Percentiles rank a stretch among this genome's conserved stretches.
Evolutionary conservation across 92 coral and sea anemone genomes (phyloP).

Genomic region (Zoanthus solanderi): DNA sequence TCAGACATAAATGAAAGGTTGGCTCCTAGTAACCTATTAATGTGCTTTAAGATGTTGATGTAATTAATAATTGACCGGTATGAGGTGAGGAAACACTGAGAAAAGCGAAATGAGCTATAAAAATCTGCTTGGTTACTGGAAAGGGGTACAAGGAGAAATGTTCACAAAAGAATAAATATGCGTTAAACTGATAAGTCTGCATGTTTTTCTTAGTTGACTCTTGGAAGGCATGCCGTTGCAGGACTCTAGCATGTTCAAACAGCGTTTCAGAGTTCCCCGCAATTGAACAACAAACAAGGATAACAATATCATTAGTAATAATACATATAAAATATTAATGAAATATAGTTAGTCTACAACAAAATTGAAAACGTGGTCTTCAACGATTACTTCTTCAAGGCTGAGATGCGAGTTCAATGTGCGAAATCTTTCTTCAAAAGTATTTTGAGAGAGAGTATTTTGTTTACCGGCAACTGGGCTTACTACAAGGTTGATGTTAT

Average conservation of each 20-base stretch:
- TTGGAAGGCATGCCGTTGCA: conserved; percentile 56
- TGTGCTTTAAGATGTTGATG: conserved; percentile 61
- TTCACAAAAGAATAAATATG: conserved; percentile 60
- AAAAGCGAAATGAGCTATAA: conserved; percentile 55
- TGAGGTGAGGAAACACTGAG: conserved; percentile 54
- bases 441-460: not conserved
- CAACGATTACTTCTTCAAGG: conserved; percentile 3
- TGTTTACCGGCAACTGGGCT: conserved; percentile 3
- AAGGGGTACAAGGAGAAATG: conserved; percentile 53
- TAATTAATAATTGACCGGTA: conserved; percentile 59
- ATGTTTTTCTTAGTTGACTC: conserved; percentile 69
- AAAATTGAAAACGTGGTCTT: conserved; percentile 13
- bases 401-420: not conserved
- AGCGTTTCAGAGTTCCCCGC: conserved; percentile 10
- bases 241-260: conserved; percentile 39
- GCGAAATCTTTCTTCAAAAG: conserved; percentile 13
- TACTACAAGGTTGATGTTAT: conserved; percentile 1
- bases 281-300: not conserved
- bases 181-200: conserved; percentile 52
- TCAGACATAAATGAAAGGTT: conserved; percentile 53
- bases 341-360: conserved; percentile 8
- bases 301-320: not conserved
- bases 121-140: conserved; percentile 61
- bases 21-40: conserved; percentile 38
- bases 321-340: not conserved